These are phyloP conservation scores for Papilio polytes DNA, from an alignment of 1,140 invertebrate genomes.

Conservation along the genomic window DNA sequence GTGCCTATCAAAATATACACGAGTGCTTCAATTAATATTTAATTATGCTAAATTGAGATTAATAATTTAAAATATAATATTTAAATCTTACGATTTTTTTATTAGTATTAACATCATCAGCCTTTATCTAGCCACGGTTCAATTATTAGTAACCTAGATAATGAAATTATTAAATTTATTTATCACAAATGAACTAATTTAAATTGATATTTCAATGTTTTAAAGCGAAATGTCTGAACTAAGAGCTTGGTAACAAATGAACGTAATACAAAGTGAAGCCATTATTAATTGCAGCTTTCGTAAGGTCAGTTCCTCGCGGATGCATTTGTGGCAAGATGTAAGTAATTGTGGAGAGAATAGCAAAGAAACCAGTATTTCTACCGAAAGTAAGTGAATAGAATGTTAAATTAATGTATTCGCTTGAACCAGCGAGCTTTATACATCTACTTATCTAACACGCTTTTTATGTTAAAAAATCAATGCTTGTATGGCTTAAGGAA, in stretches of 20 bases:
- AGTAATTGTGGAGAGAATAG: slow-evolving; percentile 7
- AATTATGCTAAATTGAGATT: neutral
- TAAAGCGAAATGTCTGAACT: neutral
- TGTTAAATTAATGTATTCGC: neutral
- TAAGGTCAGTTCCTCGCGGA: slow-evolving; percentile 8
- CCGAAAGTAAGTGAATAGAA: neutral
- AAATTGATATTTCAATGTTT: neutral
- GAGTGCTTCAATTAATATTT: slow-evolving; percentile 9
- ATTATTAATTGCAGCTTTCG: slow-evolving; percentile 22
- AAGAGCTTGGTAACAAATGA: slow-evolving; percentile 6
- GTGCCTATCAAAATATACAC: neutral
- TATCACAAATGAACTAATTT: neutral
- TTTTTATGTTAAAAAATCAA: neutral
- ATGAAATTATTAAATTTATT: too few relatives aligned
- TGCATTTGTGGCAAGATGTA: neutral
- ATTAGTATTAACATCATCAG: too few relatives aligned
- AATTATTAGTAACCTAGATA: too few relatives aligned
- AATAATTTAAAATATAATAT: neutral
- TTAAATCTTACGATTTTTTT: neutral
- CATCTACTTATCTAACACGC: too few relatives aligned
- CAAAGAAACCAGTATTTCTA: neutral
- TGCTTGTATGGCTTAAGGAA: neutral
- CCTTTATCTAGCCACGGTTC: too few relatives aligned
- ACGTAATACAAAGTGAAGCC: slow-evolving; percentile 8
- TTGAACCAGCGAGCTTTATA: too few relatives aligned